Base-by-base conservation (phyloP, 2,888 invertebrate genomes). In the Chalcosyrphus nemorum region DNA sequence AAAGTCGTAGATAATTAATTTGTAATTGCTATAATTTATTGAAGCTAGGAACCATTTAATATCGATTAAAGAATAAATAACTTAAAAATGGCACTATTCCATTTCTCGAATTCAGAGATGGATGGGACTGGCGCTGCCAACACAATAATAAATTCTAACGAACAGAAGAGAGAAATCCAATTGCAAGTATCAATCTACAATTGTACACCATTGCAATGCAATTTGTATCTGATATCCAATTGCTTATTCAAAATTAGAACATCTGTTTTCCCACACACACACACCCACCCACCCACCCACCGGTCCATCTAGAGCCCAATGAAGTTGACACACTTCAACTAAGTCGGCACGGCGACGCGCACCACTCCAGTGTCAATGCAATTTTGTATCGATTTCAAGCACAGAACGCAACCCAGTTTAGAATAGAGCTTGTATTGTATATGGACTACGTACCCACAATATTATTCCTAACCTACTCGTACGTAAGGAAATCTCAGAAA, bases 201-300 rank as follows among this genome's bases (percentile, higher is more conserved):
- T 59, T 57, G 82, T 61, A 68, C 50, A 68, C 72, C 32, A 82
- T 68, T 63, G 78, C 66, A 78, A 82, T 68, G 72, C 78, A 78
- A 82, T 82, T 74, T 78, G 78, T 78, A 74, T 68, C 61, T 68
- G 50, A 78, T 82, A 68, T 74, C 72, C 72, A 66, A 78, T 66
- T 66, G 77, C 77, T 82, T 54, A 82, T 82, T 82, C 82, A 68
- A 74, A 82, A 82, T 82, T 82, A 82, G 82, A 82, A 82, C 82
- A 82, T 78, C 78, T 82, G 78, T 82, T 72, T 78, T 78, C 66
- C 66, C 29, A 27, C n/a, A 68, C 21, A 68, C 21, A 32, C 52
- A 32, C 21, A 15, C 17, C 29, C 19, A 2, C 19, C 5, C 41
- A 11, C 38, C 32, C 21, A 32, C 52, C 21, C 21, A 15, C 17